Evolutionary conservation across 2,113 vertebrate species (phyloP).

Genomic region (Condylura cristata): DNA sequence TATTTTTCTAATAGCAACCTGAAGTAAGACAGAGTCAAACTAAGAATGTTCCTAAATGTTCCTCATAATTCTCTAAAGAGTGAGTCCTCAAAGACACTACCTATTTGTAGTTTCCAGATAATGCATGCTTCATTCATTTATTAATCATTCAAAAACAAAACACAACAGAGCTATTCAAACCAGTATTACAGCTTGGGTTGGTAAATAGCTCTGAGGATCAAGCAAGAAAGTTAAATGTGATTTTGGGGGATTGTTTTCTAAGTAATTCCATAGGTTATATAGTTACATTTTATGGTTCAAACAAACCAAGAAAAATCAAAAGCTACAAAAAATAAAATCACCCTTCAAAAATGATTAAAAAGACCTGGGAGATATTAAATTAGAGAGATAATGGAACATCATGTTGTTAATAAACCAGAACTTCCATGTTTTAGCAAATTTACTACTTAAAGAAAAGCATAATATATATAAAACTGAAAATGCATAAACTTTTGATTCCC

Average conservation of each 20-base stretch:
- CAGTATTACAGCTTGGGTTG: neutral
- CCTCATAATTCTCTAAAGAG: neutral
- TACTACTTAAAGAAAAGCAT: neutral
- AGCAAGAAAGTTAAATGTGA: neutral
- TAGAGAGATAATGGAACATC: neutral
- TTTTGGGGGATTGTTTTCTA: constrained; percentile 20
- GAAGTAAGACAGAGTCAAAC: neutral
- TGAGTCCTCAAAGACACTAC: neutral
- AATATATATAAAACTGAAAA: constrained; percentile 41
- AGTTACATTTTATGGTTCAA: neutral
- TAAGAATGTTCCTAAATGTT: neutral
- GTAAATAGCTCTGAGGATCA: constrained; percentile 25
- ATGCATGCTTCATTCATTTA: neutral
- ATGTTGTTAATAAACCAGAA: neutral
- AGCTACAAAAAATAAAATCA: neutral
- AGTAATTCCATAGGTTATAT: constrained; percentile 13
- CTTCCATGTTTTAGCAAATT: constrained; percentile 38
- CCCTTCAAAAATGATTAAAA: constrained; percentile 17
- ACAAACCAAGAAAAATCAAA: neutral
- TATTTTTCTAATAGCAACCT: neutral
- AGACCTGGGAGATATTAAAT: neutral
- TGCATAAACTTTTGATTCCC: neutral
- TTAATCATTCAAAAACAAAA: constrained; percentile 30
- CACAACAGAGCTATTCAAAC: neutral
- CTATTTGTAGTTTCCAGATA: neutral